A percentile compares a stretch with the other conserved stretches of the same genome.
Evolutionary conservation across 2,888 invertebrate species (phyloP).

Genomic region (Pandemis heparana): DNA sequence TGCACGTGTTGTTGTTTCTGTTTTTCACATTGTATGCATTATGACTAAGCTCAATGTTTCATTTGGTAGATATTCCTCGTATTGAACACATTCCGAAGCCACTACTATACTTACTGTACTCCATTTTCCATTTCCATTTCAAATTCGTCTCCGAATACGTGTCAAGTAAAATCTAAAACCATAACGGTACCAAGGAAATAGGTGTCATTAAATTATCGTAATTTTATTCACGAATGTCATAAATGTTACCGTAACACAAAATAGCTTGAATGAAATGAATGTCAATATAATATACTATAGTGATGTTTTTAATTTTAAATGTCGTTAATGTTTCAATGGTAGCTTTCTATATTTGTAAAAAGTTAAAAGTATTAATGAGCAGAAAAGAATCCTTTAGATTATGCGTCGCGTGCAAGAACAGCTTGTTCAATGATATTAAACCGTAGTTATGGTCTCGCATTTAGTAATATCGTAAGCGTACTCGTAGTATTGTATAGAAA

Average conservation of each 20-base stretch:
- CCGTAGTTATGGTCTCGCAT: constrained; percentile 45
- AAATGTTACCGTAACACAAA: constrained; percentile 13
- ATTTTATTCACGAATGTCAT: constrained; percentile 10
- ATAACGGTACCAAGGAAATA: neutral
- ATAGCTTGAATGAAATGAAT: constrained; percentile 34
- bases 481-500: constrained; percentile 72
- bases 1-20: constrained; percentile 6
- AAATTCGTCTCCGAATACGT: neutral
- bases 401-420: constrained; percentile 36
- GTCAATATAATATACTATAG: constrained; percentile 33
- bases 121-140: neutral
- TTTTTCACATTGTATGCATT: neutral
- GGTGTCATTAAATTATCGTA: constrained; percentile 23
- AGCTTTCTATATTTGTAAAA: constrained; percentile 72
- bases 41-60: constrained; percentile 12
- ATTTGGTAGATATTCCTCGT: constrained; percentile 13
- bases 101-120: neutral
- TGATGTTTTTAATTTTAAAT: constrained; percentile 25
- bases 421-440: constrained; percentile 45
- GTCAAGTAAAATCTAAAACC: neutral
- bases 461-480: constrained; percentile 65
- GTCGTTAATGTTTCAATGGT: constrained; percentile 49
- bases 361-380: constrained; percentile 15
- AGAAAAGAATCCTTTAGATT: constrained; percentile 9
- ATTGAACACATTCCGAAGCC: constrained; percentile 29